Evolutionary conservation across 2,113 vertebrate species (phyloP), one percentile per base, ranked within the genome.

Genomic region (Anhinga anhinga): DNA sequence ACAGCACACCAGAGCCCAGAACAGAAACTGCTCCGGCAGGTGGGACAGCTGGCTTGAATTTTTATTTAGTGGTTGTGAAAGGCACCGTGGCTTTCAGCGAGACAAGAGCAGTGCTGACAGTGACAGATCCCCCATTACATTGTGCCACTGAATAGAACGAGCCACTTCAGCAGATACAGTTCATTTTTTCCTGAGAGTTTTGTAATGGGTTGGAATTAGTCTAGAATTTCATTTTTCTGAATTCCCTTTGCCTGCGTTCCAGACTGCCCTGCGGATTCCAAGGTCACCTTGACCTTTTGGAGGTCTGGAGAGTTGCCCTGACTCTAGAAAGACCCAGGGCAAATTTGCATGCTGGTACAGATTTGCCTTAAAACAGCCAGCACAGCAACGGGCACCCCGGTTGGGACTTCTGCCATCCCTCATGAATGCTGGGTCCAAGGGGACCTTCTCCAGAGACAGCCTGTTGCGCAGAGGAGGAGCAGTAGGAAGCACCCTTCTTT

Each of bases 91-190:
- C 88, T 93, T 96, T 82, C 87, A 86, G 93, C 0, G 7, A 96
- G 95, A 90, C 92, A 70, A 85, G 95, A 97, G 90, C 93, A 58
- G 92, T 0, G 2, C 90, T 96, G 96, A 95, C 96, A 97, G 96
- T 91, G 93, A 97, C 96, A 91, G 87, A 95, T 96, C 94, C 91
- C 73, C 81, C 18, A 26, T 42, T 87, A 80, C 94, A 88, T 47
- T 80, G 88, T 97, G 97, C 94, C 84, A 52, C 84, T 40, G 82
- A 93, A 95, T 84, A 80, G 66, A 95, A 78, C 0, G 32, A 94
- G 96, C 78, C 93, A 74, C 84, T 85, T 85, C 88, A 92, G 80
- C 72, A 63, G 65, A 59, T 52, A 52, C 53, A 77, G 70, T 56
- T 86, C 73, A 15, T 53, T 88, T 95, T 94, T 94, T 69, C 63